Conservation (phyloP, 2,113 vertebrate genomes). For the Ornithorhynchus anatinus region DNA sequence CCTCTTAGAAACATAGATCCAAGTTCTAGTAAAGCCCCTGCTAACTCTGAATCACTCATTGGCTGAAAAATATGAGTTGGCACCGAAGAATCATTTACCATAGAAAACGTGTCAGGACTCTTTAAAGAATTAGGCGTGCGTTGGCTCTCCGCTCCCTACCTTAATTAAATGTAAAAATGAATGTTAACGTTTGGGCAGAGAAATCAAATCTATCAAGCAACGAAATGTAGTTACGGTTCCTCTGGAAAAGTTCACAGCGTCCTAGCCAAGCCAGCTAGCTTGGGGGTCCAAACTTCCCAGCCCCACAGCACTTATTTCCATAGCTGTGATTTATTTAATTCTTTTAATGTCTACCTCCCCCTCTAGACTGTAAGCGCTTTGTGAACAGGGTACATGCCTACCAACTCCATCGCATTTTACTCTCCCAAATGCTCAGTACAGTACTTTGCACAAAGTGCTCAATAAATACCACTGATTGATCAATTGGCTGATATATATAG, state of each 20-base stretch:
- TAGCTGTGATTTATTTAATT: neutral
- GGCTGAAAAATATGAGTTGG: neutral
- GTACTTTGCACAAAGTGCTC: no score
- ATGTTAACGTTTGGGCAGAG: slow-evolving; percentile 36
- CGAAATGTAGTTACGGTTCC: slow-evolving; percentile 47
- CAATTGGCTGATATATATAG: no score
- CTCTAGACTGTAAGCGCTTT: no score
- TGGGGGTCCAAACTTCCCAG: slow-evolving; percentile 10
- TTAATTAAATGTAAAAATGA: slow-evolving; percentile 7
- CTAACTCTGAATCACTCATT: neutral
- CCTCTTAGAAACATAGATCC: slow-evolving; percentile 31
- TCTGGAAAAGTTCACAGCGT: slow-evolving; percentile 53
- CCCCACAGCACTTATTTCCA: neutral
- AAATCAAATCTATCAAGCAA: slow-evolving; percentile 17
- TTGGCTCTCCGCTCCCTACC: slow-evolving; percentile 8
- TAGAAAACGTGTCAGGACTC: neutral
- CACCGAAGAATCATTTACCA: neutral
- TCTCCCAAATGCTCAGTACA: no score
- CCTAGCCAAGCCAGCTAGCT: slow-evolving; percentile 21
- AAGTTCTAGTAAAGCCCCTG: neutral
- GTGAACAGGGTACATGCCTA: no score
- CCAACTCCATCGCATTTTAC: no score
- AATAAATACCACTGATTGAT: no score
- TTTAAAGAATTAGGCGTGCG: neutral
- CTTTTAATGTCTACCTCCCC: neutral